Base-by-base conservation (phyloP, 2,113 vertebrate species). In the Manacus vitellinus region DNA sequence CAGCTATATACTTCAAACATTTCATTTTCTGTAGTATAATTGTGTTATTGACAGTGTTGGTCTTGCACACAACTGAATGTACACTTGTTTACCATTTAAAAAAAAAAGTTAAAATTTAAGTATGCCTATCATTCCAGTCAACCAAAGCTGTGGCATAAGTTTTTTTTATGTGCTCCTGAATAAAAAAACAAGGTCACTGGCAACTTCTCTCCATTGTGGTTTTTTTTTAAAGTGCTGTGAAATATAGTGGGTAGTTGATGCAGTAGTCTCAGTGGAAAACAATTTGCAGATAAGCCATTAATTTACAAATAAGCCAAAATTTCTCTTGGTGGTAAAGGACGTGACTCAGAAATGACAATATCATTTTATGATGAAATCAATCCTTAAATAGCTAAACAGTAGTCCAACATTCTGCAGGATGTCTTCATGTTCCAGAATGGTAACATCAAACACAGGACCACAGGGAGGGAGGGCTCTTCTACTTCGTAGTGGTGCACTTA, bases 61-160 rank as follows among this genome's bases (percentile, higher is more conserved):
- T 97, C 95, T 95, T 96, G 61, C 91, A 96, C 94, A 96, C 85
- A 89, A 85, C 58, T 96, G 96, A 98, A 97, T 98, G 96, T 98
- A 97, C 44, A 68, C 58, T 95, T 96, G 88, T 97, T 97, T 97
- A 96, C 95, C 2, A 0, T 97, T 88, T 8, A 41, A 70, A 37
- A 52, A 79, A 63, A 51, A 1, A 51, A 23, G 70, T 86, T 80
- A 43, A 68, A 93, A 59, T 96, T 62, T 81, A 95, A 88, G 65
- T 97, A 75, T 96, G 63, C 1, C 21, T 90, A 96, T 95, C 97
- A 97, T 97, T 89, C 90, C 95, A 92, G 51, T 97, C 91, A 97
- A 96, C 97, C 96, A 97, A 97, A 97, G 96, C 91, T 96, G 88
- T 94, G 89, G 87, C 89, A 81, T 94, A 95, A 90, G 15, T 88